Evolutionary conservation across 2,888 invertebrate genomes (phyloP).

Genomic region (Heterodera filipjevi): DNA sequence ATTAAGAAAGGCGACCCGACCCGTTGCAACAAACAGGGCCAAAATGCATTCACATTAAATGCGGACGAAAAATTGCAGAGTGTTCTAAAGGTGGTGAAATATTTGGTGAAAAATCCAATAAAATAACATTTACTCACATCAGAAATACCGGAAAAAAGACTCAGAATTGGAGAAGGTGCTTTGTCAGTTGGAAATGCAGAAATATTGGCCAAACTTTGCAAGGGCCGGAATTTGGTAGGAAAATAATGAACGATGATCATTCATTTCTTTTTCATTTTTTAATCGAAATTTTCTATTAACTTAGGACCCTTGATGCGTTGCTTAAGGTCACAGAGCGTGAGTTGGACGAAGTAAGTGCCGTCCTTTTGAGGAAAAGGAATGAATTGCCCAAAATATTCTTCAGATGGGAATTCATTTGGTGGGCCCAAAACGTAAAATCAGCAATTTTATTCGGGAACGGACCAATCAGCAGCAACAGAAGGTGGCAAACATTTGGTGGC

Average conservation of each 20-base stretch:
- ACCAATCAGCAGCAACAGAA: not conserved
- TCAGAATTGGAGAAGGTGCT: constrained; percentile 10
- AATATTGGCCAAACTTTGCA: constrained; percentile 17
- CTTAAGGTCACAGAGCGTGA: constrained; percentile 28
- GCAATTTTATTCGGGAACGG: constrained; percentile 23
- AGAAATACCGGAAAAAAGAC: constrained; percentile 18
- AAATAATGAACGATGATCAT: not conserved
- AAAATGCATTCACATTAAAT: constrained; percentile 51
- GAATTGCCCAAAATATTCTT: not conserved
- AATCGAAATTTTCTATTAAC: no score
- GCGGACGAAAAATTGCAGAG: constrained; percentile 31
- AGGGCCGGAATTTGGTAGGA: constrained; percentile 18
- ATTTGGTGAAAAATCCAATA: constrained; percentile 1
- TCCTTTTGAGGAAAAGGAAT: not conserved
- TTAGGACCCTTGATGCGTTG: constrained; percentile 20
- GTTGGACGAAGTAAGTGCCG: not conserved
- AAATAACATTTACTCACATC: not conserved
- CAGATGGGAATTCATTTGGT: constrained; percentile 42
- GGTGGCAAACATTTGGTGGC: no score
- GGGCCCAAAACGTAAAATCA: constrained; percentile 47
- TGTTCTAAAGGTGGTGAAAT: constrained; percentile 18
- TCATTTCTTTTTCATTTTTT: no score
- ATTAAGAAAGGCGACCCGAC: constrained; percentile 49
- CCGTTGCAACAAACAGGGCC: constrained; percentile 49
- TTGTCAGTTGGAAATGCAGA: constrained; percentile 23